These are phyloP conservation scores for Oikopleura dioica DNA, from an alignment of 23 tunicate genomes.

Conservation along the genomic window DNA sequence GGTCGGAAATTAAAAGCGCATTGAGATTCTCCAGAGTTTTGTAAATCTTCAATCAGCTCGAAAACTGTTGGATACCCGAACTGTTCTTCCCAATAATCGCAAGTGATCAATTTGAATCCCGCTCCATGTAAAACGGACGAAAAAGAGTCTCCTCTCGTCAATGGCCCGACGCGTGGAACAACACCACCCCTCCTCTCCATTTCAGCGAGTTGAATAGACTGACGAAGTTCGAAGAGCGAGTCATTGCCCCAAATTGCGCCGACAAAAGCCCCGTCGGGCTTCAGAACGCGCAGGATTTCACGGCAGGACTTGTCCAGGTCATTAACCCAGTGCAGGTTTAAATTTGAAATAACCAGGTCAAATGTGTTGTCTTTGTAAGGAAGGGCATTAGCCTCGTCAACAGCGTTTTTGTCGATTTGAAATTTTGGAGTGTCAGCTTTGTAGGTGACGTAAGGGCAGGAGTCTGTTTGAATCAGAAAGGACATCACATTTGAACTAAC, in stretches of 20 bases:
- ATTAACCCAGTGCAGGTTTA: constrained; percentile 75
- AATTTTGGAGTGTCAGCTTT: background rate
- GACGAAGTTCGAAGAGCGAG: constrained; percentile 48
- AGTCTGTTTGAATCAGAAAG: background rate
- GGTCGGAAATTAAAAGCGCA: background rate
- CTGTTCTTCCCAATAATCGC: background rate
- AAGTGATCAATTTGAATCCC: background rate
- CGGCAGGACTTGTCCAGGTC: constrained; percentile 17
- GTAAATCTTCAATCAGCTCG: background rate
- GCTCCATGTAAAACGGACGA: background rate
- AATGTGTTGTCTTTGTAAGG: constrained; percentile 30
- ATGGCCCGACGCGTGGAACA: background rate
- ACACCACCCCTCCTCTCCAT: constrained; percentile 53
- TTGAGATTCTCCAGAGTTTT: background rate
- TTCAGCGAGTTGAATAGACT: constrained; percentile 78
- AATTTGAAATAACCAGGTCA: constrained; percentile 23
- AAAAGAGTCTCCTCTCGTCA: background rate
- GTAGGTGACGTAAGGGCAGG: background rate
- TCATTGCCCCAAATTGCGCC: constrained; percentile 65
- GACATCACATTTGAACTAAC: background rate
- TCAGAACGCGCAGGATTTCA: constrained; percentile 32
- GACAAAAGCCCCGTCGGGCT: constrained; percentile 65
- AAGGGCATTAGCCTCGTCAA: background rate
- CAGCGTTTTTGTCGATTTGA: background rate
- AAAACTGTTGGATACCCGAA: background rate